Evolutionary conservation across 1,140 invertebrate genomes (phyloP).

Genomic region (Zaprionus gabonicus): DNA sequence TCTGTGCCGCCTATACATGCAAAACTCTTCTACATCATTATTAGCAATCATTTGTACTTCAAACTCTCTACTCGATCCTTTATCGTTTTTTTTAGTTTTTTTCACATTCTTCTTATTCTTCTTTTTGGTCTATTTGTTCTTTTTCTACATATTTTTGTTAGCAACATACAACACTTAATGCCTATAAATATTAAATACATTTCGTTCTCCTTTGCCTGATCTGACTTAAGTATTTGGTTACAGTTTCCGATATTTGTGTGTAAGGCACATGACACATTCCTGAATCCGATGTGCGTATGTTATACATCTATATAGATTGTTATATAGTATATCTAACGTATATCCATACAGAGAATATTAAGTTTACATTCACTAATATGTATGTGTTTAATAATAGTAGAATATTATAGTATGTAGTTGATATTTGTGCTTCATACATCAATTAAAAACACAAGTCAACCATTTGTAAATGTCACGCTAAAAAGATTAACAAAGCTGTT

Average conservation of each 20-base stretch:
- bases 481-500: constrained; percentile 4
- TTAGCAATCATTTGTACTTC: constrained; percentile 75
- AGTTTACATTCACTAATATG: constrained; percentile 26
- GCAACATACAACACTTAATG: constrained; percentile 73
- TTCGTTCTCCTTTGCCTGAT: constrained; percentile 36
- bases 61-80: constrained; percentile 29
- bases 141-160: constrained; percentile 34
- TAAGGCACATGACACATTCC: constrained; percentile 82
- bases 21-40: constrained; percentile 60
- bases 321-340: constrained; percentile 12
- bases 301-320: constrained; percentile 12
- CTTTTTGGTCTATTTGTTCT: background rate
- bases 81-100: background rate
- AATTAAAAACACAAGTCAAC: constrained; percentile 26
- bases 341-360: constrained; percentile 31
- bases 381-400: constrained; percentile 21
- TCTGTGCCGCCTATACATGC: constrained; percentile 59
- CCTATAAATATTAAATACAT: constrained; percentile 77
- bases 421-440: constrained; percentile 27
- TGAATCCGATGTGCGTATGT: constrained; percentile 77
- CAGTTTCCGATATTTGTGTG: constrained; percentile 53
- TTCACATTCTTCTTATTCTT: background rate
- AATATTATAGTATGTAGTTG: constrained; percentile 9
- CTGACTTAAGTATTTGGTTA: constrained; percentile 60
- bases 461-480: constrained; percentile 22